A percentile compares a stretch with the other conserved stretches of the same genome.
These are phyloP conservation scores for Scelioninae gen. 1 DNA, from an alignment of 2,888 invertebrate species.

Conservation along the genomic window DNA sequence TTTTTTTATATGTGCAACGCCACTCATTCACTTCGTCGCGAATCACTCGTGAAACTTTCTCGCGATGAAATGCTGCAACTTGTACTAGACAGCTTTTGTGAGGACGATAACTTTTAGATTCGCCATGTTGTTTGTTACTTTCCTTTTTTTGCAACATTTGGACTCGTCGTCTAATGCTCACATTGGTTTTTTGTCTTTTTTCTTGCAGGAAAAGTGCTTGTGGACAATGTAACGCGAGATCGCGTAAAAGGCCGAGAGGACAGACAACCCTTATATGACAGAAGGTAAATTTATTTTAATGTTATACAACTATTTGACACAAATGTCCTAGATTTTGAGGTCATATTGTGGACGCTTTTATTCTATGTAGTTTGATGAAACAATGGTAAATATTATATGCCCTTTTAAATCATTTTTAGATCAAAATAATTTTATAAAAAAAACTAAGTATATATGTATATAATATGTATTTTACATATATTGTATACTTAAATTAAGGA, in stretches of 20 bases:
- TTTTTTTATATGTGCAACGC: conserved; percentile 35
- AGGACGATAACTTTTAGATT: conserved; percentile 21
- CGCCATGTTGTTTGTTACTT: conserved; percentile 13
- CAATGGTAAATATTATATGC: too few relatives aligned
- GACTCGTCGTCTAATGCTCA: conserved; percentile 32
- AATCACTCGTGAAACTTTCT: conserved; percentile 49
- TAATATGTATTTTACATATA: too few relatives aligned
- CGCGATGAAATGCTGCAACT: conserved; percentile 24
- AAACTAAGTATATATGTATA: too few relatives aligned
- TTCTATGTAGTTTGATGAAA: too few relatives aligned
- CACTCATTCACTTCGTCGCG: conserved; percentile 23
- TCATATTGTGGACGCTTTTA: too few relatives aligned
- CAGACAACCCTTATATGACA: conserved; percentile 71
- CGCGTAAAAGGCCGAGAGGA: conserved; percentile 74
- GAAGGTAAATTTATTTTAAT: conserved; percentile 67
- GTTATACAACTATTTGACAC: too few relatives aligned
- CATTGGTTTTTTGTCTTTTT: conserved; percentile 51
- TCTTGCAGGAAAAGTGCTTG: conserved; percentile 78
- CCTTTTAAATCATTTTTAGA: too few relatives aligned
- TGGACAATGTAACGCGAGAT: conserved; percentile 76
- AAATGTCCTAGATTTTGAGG: too few relatives aligned
- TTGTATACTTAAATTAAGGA: too few relatives aligned
- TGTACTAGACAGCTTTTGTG: conserved; percentile 8
- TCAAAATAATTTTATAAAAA: too few relatives aligned
- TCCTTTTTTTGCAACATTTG: neutral